Conservation (phyloP, 1,140 invertebrate genomes). For the Vollenhovia emeryi region DNA sequence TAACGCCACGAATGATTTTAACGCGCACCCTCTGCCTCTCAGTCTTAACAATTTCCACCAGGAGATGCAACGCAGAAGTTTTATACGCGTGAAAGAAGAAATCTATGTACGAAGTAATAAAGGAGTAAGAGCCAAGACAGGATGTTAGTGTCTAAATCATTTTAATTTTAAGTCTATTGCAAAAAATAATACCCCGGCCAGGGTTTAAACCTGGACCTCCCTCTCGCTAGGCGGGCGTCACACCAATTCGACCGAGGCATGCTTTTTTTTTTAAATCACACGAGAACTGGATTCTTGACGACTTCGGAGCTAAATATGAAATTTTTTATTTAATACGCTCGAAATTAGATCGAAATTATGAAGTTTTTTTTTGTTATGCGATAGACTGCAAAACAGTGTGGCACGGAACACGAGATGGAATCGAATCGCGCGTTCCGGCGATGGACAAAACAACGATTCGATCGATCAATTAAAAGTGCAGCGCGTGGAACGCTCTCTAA, state of each 20-base stretch:
- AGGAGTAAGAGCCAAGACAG: too few species aligned
- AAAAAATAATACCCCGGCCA: too few species aligned
- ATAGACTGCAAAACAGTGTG: background rate
- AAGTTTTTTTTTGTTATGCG: background rate
- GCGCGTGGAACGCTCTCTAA: constrained; percentile 57
- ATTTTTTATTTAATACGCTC: background rate
- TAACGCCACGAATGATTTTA: constrained; percentile 78
- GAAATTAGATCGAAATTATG: background rate
- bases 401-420: constrained; percentile 49
- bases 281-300: background rate
- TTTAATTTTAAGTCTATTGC: too few species aligned
- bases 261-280: background rate
- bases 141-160: too few species aligned
- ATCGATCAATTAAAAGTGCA: constrained; percentile 72
- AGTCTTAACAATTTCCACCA: constrained; percentile 53
- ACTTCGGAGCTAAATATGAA: background rate
- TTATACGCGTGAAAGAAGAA: background rate
- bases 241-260: too few species aligned
- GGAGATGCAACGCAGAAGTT: constrained; percentile 1
- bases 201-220: too few species aligned
- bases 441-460: constrained; percentile 70
- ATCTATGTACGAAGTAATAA: too few species aligned
- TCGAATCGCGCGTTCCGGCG: constrained; percentile 50
- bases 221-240: too few species aligned
- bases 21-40: constrained; percentile 57